Conservation (phyloP, 2,113 vertebrate species). For the Excalfactoria chinensis region DNA sequence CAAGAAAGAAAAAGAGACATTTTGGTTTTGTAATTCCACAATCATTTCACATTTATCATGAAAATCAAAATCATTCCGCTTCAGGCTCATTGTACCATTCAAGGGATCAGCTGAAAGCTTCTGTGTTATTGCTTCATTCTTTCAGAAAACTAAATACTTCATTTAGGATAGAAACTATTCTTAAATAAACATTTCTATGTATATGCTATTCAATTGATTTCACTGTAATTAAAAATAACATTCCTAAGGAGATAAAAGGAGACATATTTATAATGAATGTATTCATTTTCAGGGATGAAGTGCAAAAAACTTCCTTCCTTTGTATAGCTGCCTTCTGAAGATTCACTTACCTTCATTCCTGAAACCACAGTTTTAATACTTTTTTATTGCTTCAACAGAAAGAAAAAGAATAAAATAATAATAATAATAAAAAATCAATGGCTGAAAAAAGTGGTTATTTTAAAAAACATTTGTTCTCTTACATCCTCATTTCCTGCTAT, state of each 20-base stretch:
- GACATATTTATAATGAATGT: background rate
- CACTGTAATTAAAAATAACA: background rate
- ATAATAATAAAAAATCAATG: background rate
- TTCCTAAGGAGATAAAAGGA: background rate
- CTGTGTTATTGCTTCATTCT: background rate
- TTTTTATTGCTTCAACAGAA: background rate
- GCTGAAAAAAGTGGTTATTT: background rate
- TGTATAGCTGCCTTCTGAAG: background rate
- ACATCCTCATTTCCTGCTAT: background rate
- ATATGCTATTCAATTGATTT: background rate
- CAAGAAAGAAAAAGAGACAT: background rate
- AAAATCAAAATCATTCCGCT: background rate
- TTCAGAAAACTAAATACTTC: background rate
- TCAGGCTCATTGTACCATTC: background rate
- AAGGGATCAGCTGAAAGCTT: background rate
- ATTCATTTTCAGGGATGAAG: background rate
- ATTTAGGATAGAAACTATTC: background rate
- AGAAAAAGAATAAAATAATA: background rate
- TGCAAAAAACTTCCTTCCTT: background rate
- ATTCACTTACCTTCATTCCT: background rate
- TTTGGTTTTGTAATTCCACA: background rate
- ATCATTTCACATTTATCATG: background rate
- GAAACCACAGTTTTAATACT: background rate
- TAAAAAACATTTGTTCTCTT: background rate
- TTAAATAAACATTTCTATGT: background rate